Conservation (phyloP, 2,888 invertebrate genomes). For the Choreutis nemorana region DNA sequence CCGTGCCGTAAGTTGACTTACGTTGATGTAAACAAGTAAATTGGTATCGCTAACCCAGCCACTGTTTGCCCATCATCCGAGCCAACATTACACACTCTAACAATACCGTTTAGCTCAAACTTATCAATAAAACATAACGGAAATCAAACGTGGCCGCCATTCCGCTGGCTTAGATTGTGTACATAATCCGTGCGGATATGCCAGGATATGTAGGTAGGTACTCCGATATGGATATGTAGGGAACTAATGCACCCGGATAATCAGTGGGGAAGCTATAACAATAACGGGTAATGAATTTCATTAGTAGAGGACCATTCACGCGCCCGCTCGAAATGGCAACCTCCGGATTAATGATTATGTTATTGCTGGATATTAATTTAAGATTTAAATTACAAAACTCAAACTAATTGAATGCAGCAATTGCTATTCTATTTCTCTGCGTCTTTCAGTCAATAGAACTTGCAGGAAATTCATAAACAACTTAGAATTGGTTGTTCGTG, state of each 20-base stretch:
- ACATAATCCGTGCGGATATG: conserved; percentile 8
- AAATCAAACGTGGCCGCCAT: conserved; percentile 12
- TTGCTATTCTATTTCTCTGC: no score
- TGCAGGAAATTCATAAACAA: no score
- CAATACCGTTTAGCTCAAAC: no score
- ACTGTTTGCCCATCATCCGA: no score
- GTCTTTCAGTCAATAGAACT: no score
- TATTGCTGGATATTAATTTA: conserved; percentile 10
- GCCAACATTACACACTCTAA: no score
- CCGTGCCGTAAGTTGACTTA: no score
- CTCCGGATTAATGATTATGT: conserved; percentile 11
- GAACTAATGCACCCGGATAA: conserved; percentile 17
- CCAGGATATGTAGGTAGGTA: no score
- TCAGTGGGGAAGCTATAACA: conserved; percentile 22
- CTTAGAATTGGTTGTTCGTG: no score
- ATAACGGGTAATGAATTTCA: conserved; percentile 28
- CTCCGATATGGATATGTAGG: no score
- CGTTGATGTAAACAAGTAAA: no score
- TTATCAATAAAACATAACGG: conserved; percentile 5
- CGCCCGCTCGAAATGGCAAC: conserved; percentile 11
- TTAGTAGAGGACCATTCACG: conserved; percentile 18
- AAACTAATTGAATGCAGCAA: conserved; percentile 9
- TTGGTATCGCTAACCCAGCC: no score
- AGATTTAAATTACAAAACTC: conserved; percentile 11
- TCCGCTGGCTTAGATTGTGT: conserved; percentile 9